A percentile compares a stretch with the other conserved stretches of the same genome.
Evolutionary conservation across 2,888 invertebrate genomes (phyloP).

Genomic region (Sinodicranocentrus sp.): DNA sequence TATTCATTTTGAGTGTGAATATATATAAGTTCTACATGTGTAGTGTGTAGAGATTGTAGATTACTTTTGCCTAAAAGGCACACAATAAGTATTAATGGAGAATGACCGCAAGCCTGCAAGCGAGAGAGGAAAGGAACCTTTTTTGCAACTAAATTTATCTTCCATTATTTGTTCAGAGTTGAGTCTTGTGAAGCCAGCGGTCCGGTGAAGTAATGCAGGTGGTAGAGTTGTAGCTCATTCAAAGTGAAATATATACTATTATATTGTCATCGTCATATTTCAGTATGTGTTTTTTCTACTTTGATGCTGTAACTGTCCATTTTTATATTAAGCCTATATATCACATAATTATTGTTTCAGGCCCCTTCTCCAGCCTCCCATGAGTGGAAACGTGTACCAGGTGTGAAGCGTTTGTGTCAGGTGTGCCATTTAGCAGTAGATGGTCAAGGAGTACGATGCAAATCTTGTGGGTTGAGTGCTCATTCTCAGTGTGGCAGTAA

Average conservation of each 20-base stretch:
- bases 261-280: conserved; percentile 12
- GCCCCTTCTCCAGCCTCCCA: conserved; percentile 74
- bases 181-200: conserved; percentile 12
- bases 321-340: not conserved
- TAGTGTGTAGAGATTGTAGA: conserved; percentile 6
- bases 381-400: conserved; percentile 72
- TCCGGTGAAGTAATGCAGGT: not conserved
- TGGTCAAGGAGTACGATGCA: conserved; percentile 69
- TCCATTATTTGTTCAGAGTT: conserved; percentile 28
- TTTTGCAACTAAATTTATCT: conserved; percentile 52
- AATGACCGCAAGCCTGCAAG: conserved; percentile 24
- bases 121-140: conserved; percentile 22
- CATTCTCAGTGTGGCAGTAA: conserved; percentile 72
- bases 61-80: conserved; percentile 52
- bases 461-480: conserved; percentile 70
- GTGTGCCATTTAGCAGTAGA: conserved; percentile 72
- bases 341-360: conserved; percentile 52
- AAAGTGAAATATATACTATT: not conserved
- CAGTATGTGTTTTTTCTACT: not conserved
- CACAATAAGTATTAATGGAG: conserved; percentile 42
- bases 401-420: conserved; percentile 72
- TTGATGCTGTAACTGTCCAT: not conserved
- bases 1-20: conserved; percentile 4
- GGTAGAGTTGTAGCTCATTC: not conserved
- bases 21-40: not conserved